Conservation (phyloP, 2,888 invertebrate genomes). For the Athetis lepigone region DNA sequence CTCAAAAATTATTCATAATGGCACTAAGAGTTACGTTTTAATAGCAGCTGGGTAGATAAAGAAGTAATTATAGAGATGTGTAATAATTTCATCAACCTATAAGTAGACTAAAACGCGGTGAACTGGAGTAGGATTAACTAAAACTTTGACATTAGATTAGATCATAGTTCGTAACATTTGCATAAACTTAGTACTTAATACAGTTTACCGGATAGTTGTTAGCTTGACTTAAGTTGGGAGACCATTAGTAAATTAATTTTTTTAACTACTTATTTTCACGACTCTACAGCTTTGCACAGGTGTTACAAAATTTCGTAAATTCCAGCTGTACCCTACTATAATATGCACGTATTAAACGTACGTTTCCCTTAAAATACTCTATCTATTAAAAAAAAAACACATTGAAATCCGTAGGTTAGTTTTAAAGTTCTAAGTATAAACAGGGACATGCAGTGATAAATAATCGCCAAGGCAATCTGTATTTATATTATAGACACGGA, state of each 20-base stretch:
- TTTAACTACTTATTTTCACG: no score
- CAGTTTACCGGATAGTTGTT: constrained; percentile 25
- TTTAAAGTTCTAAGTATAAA: no score
- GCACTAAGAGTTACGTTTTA: not conserved
- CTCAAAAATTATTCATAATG: constrained; percentile 23
- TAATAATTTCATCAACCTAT: constrained; percentile 12
- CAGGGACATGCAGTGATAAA: no score
- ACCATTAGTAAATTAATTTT: not conserved
- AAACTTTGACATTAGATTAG: constrained; percentile 53
- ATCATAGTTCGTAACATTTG: constrained; percentile 45
- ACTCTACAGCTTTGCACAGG: no score
- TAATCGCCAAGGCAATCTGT: not conserved
- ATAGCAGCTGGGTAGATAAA: constrained; percentile 15
- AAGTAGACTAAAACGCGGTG: constrained; percentile 21
- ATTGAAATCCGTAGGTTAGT: no score
- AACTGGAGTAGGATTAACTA: constrained; percentile 43
- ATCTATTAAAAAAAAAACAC: no score
- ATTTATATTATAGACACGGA: not conserved
- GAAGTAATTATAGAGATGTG: not conserved
- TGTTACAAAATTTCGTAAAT: no score
- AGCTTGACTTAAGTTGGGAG: constrained; percentile 5
- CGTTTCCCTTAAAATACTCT: no score
- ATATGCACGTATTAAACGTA: no score
- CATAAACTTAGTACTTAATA: constrained; percentile 33
- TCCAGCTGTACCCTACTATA: no score